Evolutionary conservation across 2,113 vertebrate genomes (phyloP), one percentile per base, ranked within the genome.

Genomic region (Rhizomys pruinosus): DNA sequence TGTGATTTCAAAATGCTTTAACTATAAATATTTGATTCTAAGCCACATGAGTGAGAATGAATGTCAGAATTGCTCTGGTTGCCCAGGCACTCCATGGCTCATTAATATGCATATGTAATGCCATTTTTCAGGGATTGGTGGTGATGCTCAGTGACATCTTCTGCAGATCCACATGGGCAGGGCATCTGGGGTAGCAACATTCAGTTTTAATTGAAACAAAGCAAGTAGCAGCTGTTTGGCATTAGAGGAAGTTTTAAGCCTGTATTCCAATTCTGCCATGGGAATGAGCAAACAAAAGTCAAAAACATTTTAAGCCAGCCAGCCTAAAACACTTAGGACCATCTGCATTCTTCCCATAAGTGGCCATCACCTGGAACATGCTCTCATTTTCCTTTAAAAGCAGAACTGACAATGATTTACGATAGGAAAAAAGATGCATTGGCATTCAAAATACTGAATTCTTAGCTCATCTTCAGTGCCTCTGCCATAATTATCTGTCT

Each of bases 131-230:
- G 90, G 82, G 23, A 32, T 42, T 44, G 34, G 55, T 77, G 72
- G 42, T 69, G 20, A 94, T 80, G 79, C 34, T 57, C 78, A 93
- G 87, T 88, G 95, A 87, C 82, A 84, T 96, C 87, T 94, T 37
- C 61, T 22, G 12, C 32, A 66, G 39, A 20, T 85, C 90, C 66
- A 15, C 32, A 39, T 12, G 52, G 52, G 79, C 16, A 93, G 87
- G 93, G 87, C 39, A 29, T 94, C 85, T 93, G 71, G 84, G 91
- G 90, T 52, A 89, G 86, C 88, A 89, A 77, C 64, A 39, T 91
- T 95, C 77, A 89, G 11, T 92, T 98, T 95, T 97, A 95, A 97
- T 85, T 68, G 55, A 96, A 97, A 96, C 19, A 44, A 92, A 89
- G 93, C 93, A 94, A 97, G 74, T 13, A 85, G 89, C 95, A 97